phyloP scores from a whole-genome alignment of 2,888 invertebrate species.

The Apamea anceps region DNA sequence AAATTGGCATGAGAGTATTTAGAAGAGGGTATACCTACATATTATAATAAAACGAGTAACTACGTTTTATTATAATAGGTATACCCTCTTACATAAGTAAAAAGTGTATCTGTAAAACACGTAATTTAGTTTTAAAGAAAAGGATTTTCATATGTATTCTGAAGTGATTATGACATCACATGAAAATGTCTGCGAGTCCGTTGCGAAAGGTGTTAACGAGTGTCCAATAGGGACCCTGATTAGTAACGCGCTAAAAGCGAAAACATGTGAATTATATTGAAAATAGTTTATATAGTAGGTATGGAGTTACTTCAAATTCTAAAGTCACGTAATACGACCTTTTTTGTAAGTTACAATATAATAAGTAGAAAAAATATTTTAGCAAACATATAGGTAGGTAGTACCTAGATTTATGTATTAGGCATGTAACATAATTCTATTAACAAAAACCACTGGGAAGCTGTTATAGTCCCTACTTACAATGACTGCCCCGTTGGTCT shows the following conservation, averaged over 20 bases:
- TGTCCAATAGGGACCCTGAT: conserved; percentile 76
- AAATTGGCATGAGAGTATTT: neutral
- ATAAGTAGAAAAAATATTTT: neutral
- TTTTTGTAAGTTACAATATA: neutral
- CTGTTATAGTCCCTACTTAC: too few species aligned
- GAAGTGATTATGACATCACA: conserved; percentile 39
- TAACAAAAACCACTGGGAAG: neutral
- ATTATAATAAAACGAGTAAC: too few species aligned
- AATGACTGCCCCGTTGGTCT: neutral
- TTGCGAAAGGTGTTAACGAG: conserved; percentile 80
- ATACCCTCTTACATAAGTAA: neutral
- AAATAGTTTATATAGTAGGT: conserved; percentile 67
- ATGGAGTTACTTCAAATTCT: conserved; percentile 72
- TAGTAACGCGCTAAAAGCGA: conserved; percentile 86
- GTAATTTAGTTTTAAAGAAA: conserved; percentile 13
- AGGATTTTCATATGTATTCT: conserved; percentile 35
- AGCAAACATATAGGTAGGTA: neutral
- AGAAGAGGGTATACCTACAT: too few species aligned
- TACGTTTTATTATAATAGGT: neutral
- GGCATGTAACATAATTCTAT: neutral
- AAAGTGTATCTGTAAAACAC: neutral
- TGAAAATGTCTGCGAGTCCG: conserved; percentile 59
- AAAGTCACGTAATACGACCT: conserved; percentile 53
- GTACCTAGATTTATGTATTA: neutral
- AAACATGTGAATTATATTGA: conserved; percentile 84